Evolutionary conservation across 2,113 vertebrate genomes (phyloP).

Genomic region (Centropus unirufus): DNA sequence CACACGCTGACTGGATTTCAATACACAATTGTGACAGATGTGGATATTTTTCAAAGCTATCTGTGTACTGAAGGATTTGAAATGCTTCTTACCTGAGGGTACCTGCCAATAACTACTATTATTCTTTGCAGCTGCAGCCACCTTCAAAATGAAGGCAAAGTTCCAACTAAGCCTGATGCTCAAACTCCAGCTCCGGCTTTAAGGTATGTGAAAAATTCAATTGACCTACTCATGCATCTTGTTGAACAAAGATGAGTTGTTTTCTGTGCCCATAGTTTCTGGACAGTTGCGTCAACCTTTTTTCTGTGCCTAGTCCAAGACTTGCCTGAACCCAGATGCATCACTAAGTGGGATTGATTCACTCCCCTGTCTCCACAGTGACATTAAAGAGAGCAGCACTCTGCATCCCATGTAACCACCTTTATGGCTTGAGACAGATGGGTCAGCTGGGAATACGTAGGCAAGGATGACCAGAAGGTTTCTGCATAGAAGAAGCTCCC

Average conservation of each 20-base stretch:
- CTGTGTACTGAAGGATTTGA: constrained; percentile 9
- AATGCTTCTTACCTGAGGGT: constrained; percentile 55
- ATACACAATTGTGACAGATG: background rate
- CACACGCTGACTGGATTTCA: background rate
- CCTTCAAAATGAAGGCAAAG: constrained; percentile 24
- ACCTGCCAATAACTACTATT: constrained; percentile 5
- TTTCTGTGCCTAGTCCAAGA: background rate
- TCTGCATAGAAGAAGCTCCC: background rate
- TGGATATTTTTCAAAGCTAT: constrained; percentile 17
- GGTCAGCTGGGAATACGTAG: background rate
- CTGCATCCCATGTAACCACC: background rate
- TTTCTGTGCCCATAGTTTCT: background rate
- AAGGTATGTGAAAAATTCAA: background rate
- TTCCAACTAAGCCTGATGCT: constrained; percentile 5
- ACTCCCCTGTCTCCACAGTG: background rate
- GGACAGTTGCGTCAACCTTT: background rate
- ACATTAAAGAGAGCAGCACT: background rate
- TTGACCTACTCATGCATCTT: background rate
- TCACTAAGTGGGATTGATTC: background rate
- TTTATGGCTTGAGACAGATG: background rate
- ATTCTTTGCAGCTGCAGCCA: constrained; percentile 25
- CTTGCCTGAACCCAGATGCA: background rate
- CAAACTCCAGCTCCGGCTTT: background rate
- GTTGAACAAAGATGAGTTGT: background rate
- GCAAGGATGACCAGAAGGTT: background rate